Evolutionary conservation across 2,113 vertebrate genomes (phyloP).

Genomic region (Nycticryphes semicollaris): DNA sequence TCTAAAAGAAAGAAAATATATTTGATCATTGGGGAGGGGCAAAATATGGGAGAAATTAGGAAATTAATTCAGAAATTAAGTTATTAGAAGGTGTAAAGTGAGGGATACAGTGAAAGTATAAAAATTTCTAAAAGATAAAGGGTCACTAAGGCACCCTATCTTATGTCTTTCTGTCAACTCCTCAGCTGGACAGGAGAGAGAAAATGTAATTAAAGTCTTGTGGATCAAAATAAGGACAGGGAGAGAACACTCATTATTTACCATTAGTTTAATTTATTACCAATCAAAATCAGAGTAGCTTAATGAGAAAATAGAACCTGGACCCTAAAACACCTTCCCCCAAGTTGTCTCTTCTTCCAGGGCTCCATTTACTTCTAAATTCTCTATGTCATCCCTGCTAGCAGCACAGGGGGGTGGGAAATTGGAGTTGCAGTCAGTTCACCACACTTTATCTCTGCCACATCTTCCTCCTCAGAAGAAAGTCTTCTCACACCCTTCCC

Average conservation of each 20-base stretch:
- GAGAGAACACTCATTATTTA: background rate
- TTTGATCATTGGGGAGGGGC: too few relatives aligned
- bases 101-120: background rate
- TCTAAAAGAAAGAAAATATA: background rate
- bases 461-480: background rate
- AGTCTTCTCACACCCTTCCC: background rate
- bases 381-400: background rate
- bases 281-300: background rate
- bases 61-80: background rate
- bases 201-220: background rate
- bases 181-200: background rate
- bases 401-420: background rate
- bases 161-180: background rate
- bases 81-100: background rate
- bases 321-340: background rate
- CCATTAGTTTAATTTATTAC: background rate
- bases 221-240: background rate
- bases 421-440: background rate
- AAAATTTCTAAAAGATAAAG: background rate
- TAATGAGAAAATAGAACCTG: background rate
- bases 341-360: background rate
- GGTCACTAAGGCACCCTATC: background rate
- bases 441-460: background rate
- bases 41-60: background rate
- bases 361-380: background rate